These are phyloP conservation scores for Emydura subglobosa DNA, from an alignment of 2,113 vertebrate species.

Conservation along the genomic window DNA sequence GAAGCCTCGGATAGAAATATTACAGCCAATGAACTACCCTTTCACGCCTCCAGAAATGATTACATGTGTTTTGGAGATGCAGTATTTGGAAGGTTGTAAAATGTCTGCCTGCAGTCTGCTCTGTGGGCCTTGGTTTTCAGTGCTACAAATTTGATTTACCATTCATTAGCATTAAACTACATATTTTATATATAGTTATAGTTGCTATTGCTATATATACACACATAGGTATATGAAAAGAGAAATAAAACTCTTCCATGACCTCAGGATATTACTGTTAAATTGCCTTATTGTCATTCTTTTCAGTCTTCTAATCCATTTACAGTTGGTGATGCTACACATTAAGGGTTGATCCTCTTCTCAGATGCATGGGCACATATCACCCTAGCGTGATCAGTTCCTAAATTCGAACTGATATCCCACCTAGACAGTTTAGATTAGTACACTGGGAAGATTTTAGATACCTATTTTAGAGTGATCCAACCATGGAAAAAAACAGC, in stretches of 20 bases:
- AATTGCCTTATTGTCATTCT: background rate
- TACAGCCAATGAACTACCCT: background rate
- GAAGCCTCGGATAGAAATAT: background rate
- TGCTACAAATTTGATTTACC: fast-evolving
- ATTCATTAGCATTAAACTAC: background rate
- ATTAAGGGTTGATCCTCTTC: background rate
- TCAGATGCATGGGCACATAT: background rate
- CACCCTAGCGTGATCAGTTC: background rate
- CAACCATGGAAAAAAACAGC: background rate
- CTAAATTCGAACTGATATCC: conserved; percentile 6
- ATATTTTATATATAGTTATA: background rate
- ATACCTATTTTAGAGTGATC: background rate
- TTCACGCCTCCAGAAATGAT: background rate
- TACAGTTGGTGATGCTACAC: background rate
- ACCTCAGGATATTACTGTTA: background rate
- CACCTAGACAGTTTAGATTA: background rate
- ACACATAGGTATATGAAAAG: fast-evolving
- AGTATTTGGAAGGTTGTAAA: fast-evolving
- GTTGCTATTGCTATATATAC: too few relatives aligned
- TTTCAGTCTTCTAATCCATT: background rate
- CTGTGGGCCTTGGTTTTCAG: background rate
- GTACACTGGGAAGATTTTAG: background rate
- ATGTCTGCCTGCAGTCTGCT: background rate
- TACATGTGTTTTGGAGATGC: background rate
- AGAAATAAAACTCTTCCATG: background rate